Conservation (phyloP, 2,113 vertebrate species). For the Speoplatyrhinus poulsoni region DNA sequence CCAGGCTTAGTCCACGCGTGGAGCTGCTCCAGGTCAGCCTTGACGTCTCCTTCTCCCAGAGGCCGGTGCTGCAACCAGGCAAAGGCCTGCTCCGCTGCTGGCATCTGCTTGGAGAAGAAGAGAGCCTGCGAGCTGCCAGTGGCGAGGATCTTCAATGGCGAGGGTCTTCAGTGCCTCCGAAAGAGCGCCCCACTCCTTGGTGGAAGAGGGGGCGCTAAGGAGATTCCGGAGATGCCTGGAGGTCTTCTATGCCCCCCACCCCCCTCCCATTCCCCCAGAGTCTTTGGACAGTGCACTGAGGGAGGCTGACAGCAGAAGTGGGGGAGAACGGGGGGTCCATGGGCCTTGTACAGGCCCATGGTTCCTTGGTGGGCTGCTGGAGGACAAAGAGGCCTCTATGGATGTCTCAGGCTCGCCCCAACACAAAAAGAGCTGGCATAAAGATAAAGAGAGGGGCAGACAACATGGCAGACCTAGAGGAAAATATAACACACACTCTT, state of each 20-base stretch:
- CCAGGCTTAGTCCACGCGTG: slow-evolving; percentile 57
- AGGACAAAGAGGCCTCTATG: slow-evolving; percentile 17
- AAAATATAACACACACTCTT: slow-evolving; percentile 3
- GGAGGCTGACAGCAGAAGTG: slow-evolving; percentile 58
- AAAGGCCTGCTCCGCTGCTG: slow-evolving; percentile 42
- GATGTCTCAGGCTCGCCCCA: slow-evolving; percentile 19
- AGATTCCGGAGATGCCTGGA: slow-evolving; percentile 57
- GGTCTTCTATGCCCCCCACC: slow-evolving; percentile 25
- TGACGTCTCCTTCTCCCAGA: slow-evolving; percentile 49
- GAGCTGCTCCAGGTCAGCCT: slow-evolving; percentile 56
- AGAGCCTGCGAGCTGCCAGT: too few relatives aligned
- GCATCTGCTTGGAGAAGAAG: slow-evolving; percentile 60
- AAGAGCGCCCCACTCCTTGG: slow-evolving; percentile 28
- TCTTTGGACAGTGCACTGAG: slow-evolving; percentile 47
- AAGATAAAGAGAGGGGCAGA: slow-evolving; percentile 28
- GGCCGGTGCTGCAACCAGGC: slow-evolving; percentile 48
- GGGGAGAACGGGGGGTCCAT: slow-evolving; percentile 63
- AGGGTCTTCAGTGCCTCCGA: slow-evolving; percentile 37
- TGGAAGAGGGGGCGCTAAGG: slow-evolving; percentile 17
- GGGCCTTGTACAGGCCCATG: slow-evolving; percentile 65
- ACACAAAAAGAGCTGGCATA: slow-evolving; percentile 30
- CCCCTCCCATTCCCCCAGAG: slow-evolving; percentile 28
- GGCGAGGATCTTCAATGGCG: too few relatives aligned
- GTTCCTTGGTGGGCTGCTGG: slow-evolving; percentile 2
- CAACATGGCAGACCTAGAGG: slow-evolving; percentile 54